phyloP scores from a whole-genome alignment of 2,888 invertebrate genomes.

The Octonoba sinensis region DNA sequence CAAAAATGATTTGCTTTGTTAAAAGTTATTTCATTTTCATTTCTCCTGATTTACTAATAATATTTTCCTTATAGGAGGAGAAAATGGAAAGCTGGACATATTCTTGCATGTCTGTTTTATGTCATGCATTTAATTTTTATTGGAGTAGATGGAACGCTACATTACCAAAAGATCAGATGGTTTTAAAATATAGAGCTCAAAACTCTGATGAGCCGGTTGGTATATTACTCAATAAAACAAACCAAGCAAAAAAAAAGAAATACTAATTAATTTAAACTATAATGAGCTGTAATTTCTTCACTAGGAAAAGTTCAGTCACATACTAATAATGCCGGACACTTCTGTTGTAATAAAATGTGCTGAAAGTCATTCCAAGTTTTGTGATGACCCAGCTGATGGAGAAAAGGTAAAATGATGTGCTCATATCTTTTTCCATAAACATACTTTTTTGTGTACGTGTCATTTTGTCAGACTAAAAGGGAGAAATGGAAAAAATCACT shows the following conservation, averaged over 20 bases:
- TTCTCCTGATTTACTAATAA: too few species aligned
- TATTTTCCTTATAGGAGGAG: slow-evolving; percentile 24
- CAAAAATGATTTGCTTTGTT: too few species aligned
- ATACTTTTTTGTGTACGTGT: too few species aligned
- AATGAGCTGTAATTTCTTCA: too few species aligned
- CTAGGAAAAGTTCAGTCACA: too few species aligned
- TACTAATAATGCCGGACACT: slow-evolving; percentile 22
- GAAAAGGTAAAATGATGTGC: slow-evolving; percentile 24
- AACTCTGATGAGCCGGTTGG: slow-evolving; percentile 2
- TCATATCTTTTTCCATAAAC: too few species aligned
- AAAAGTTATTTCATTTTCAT: too few species aligned
- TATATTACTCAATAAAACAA: too few species aligned
- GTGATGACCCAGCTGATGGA: slow-evolving; percentile 39
- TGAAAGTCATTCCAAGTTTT: slow-evolving; percentile 49
- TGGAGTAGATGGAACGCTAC: slow-evolving; percentile 53
- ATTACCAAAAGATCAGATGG: slow-evolving; percentile 23
- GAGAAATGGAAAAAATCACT: too few species aligned
- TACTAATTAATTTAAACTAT: too few species aligned
- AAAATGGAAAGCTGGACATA: slow-evolving; percentile 49
- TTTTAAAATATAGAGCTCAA: slow-evolving; percentile 25
- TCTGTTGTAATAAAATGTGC: slow-evolving; percentile 40
- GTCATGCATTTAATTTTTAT: slow-evolving; percentile 42
- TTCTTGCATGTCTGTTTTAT: slow-evolving; percentile 47
- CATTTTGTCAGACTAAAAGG: too few species aligned
- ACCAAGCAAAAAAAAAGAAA: too few species aligned